These are phyloP conservation scores for Bombus soroeensis DNA, from an alignment of 1,140 invertebrate genomes.

Conservation along the genomic window DNA sequence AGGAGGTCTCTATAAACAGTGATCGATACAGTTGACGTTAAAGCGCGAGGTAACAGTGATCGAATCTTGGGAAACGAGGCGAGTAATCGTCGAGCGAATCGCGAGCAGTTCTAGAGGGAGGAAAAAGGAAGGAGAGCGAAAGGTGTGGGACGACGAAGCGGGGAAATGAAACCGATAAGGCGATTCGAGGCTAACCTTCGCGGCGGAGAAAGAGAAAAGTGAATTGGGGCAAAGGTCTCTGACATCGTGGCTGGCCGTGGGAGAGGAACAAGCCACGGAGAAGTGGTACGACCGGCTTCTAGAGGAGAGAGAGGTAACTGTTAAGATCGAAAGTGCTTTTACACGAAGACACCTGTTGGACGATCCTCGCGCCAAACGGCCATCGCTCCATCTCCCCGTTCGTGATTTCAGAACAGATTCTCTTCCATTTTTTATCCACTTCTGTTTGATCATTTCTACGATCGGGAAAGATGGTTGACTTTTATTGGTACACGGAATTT, in stretches of 20 bases:
- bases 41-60: neutral
- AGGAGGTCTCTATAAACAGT: neutral
- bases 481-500: neutral
- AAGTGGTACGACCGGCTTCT: slow-evolving; percentile 10
- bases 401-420: neutral
- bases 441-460: neutral
- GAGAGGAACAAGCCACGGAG: slow-evolving; percentile 25
- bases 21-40: neutral
- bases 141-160: slow-evolving; percentile 12
- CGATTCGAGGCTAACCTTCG: slow-evolving; percentile 29
- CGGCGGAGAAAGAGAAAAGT: slow-evolving; percentile 47
- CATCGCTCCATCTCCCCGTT: neutral
- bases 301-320: slow-evolving; percentile 24
- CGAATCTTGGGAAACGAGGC: neutral
- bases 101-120: neutral
- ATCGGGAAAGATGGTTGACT: neutral
- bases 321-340: slow-evolving; percentile 53
- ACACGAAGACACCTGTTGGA: slow-evolving; percentile 44
- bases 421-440: neutral
- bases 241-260: slow-evolving; percentile 44
- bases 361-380: neutral
- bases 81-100: neutral
- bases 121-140: slow-evolving; percentile 9
- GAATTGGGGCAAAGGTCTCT: slow-evolving; percentile 54
- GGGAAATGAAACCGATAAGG: slow-evolving; percentile 41